Base-by-base conservation (phyloP, 2,888 invertebrate species). In the Rhagonycha fulva region DNA sequence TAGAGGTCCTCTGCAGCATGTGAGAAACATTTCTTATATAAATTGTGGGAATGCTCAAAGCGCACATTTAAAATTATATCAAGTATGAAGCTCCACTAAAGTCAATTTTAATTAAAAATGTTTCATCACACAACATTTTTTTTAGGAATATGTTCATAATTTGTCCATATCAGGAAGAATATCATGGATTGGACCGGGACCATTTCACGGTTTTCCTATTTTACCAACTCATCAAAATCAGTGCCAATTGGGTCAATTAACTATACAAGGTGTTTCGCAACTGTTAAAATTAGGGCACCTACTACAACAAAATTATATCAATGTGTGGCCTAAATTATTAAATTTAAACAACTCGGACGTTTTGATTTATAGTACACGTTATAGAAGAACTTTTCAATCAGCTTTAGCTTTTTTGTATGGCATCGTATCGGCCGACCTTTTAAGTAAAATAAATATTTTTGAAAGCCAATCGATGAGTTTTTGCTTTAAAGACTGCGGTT, bases 321-420 rank as follows among this genome's bases (percentile, higher is more conserved):
- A 87, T 12, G 80, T 85, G 10, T 89, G 89, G 84, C 87, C 88
- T 12, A 89, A 88, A 82, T 82, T 91, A 10, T 87, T 86, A 75
- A 88, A 88, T 81, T 82, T 89, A 78, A 87, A 88, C 4, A 84
- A 88, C 84, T 90, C 92, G 4, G 94, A 93, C 79, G 89, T 94
- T 32, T 85, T 93, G 12, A 90, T 94, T 5, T 94, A 93, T 85
- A 95, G 96, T 81, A 97, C 98, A 0, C 91, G 94, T 62, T 97
- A 96, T 86, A 88, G 96, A 0, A 91, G 98, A 82, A 98, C 98
- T 14, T 96, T 95, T 84, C 98, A 98, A 88, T 97, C 97, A 82
- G 94, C 95, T 0, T 89, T 96, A 81, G 96, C 96, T 0, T 90
- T 96, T 81, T 86, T 95, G 3, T 95, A 92, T 84, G 91, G 93